Evolutionary conservation across 2,888 invertebrate species (phyloP).

Genomic region (Nephrotoma flavescens): DNA sequence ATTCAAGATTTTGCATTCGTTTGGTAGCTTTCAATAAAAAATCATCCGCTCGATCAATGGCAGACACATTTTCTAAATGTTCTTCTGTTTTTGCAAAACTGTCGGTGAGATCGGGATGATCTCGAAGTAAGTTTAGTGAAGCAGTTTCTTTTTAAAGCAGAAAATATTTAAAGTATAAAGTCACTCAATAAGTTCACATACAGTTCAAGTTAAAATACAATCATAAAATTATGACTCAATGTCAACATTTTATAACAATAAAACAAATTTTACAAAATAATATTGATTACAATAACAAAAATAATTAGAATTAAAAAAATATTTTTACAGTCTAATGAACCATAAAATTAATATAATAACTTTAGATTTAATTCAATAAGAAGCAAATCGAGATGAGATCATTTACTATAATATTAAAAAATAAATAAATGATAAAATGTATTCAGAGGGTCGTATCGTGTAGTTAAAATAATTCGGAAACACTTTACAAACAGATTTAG

Average conservation of each 20-base stretch:
- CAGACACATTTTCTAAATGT: background rate
- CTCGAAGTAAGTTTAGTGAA: background rate
- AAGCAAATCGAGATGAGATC: background rate
- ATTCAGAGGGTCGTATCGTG: background rate
- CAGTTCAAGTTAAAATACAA: background rate
- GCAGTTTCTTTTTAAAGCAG: background rate
- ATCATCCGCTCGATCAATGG: background rate
- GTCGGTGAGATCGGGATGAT: background rate
- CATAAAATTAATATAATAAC: background rate
- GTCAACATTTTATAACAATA: background rate
- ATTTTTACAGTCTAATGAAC: background rate
- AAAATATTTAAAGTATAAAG: background rate
- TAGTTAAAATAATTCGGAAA: background rate
- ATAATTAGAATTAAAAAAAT: background rate
- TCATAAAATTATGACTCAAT: no score
- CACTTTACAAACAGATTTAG: no score
- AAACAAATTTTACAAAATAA: background rate
- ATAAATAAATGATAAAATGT: background rate
- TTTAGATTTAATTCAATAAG: background rate
- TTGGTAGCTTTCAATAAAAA: background rate
- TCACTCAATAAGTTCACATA: background rate
- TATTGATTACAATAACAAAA: background rate
- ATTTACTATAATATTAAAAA: background rate
- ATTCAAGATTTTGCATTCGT: background rate
- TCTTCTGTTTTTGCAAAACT: background rate